phyloP scores from a whole-genome alignment of 1,140 invertebrate genomes.

The Panagrolaimus sp. region DNA sequence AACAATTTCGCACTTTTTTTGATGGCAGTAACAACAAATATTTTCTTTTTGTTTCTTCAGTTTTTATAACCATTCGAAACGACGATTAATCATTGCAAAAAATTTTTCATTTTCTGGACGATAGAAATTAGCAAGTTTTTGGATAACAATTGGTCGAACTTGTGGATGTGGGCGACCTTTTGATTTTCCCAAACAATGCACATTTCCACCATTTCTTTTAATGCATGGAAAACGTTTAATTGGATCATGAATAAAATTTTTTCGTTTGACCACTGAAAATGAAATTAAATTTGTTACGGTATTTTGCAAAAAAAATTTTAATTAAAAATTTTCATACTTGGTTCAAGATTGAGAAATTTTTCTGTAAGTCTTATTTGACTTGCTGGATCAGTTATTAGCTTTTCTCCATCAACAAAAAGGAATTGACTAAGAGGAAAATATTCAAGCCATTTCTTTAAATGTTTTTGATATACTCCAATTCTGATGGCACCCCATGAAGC shows the following conservation, averaged over 20 bases:
- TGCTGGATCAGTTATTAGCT: constrained; percentile 77
- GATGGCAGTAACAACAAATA: too few species aligned
- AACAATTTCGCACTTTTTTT: too few species aligned
- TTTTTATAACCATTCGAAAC: constrained; percentile 73
- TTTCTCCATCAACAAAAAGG: constrained; percentile 81
- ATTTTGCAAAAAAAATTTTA: neutral
- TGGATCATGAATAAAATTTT: constrained; percentile 86
- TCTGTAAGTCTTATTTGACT: constrained; percentile 75
- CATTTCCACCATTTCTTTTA: constrained; percentile 71
- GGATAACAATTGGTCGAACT: constrained; percentile 69
- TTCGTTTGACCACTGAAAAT: constrained; percentile 41
- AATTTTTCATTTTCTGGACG: constrained; percentile 82
- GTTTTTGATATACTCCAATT: constrained; percentile 77
- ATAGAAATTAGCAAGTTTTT: constrained; percentile 77
- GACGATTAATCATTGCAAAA: constrained; percentile 77
- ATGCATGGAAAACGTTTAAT: constrained; percentile 89
- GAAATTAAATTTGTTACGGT: neutral
- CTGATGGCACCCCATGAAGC: constrained; percentile 78
- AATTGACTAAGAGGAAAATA: constrained; percentile 76
- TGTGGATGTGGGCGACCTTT: constrained; percentile 82
- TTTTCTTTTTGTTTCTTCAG: neutral
- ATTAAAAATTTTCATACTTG: constrained; percentile 63
- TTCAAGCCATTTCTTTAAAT: constrained; percentile 76
- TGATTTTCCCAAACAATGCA: constrained; percentile 83
- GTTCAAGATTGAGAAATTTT: constrained; percentile 76